Percentiles rank a stretch among this genome's conserved stretches.
Conservation (phyloP, 2,113 vertebrate genomes). For the Taurulus bubalis region DNA sequence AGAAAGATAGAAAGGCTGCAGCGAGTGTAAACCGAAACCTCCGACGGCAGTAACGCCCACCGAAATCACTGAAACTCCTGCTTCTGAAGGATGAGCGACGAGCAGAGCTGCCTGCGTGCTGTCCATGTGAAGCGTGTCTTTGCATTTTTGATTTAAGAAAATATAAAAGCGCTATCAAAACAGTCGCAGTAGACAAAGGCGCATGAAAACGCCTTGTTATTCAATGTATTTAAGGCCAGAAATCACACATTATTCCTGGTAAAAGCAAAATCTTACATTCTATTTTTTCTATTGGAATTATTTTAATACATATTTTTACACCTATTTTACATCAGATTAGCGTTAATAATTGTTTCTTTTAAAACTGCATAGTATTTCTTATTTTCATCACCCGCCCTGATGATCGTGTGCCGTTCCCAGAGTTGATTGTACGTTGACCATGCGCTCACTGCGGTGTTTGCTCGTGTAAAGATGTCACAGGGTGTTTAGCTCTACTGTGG, state of each 20-base stretch:
- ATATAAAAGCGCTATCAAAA: not conserved
- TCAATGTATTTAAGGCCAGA: not conserved
- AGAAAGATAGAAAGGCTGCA: conserved; percentile 16
- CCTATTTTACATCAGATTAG: not conserved
- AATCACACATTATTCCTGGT: not conserved
- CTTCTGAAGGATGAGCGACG: too few relatives aligned
- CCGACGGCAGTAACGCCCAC: not conserved
- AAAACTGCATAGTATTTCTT: not conserved
- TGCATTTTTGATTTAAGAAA: not conserved
- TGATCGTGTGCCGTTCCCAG: not conserved
- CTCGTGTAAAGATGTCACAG: not conserved
- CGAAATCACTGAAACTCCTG: not conserved
- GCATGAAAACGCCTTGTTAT: not conserved
- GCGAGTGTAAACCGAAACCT: not conserved
- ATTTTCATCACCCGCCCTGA: not conserved
- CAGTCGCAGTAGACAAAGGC: not conserved
- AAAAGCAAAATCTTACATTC: not conserved
- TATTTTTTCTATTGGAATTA: not conserved
- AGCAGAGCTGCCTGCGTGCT: not conserved
- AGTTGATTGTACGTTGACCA: too few relatives aligned
- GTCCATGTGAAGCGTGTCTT: not conserved
- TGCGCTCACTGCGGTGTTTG: not conserved
- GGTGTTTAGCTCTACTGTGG: not conserved
- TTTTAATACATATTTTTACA: not conserved
- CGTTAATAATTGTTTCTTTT: not conserved